Evolutionary conservation across 1,140 invertebrate species (phyloP), one percentile per base, ranked within the genome.

Genomic region (Hydropsyche tenuis): DNA sequence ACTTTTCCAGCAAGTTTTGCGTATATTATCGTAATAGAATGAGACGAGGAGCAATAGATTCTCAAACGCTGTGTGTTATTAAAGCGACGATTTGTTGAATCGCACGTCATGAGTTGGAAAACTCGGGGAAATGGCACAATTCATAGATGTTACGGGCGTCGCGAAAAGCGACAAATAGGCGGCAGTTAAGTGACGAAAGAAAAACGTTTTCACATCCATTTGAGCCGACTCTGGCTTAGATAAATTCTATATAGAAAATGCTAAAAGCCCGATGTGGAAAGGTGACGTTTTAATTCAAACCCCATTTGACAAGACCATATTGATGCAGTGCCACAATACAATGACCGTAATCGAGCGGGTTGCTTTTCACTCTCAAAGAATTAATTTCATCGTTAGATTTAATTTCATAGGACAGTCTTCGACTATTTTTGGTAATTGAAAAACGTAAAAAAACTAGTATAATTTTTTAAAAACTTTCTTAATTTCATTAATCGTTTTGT

Each of bases 61-160:
- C n/a, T n/a, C n/a, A n/a, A n/a, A n/a, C n/a, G n/a, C n/a, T n/a
- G n/a, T n/a, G n/a, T n/a, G n/a, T n/a, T n/a, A n/a, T n/a, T n/a
- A n/a, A n/a, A n/a, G n/a, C n/a, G n/a, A n/a, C n/a, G 20, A 60
- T 60, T 60, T 60, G 56, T 60, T 25, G 56, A 60, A 60, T 60
- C 56, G 25, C 56, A 60, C 56, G 56, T 60, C 56, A 60, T 60
- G 56, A 60, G 56, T 60, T 20, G 56, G 56, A 60, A 60, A 60
- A 60, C 11, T 22, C 30, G 22, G 23, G 56, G 56, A 60, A 60
- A 60, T 60, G 56, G 56, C 22, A 60, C 56, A 60, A 60, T 60
- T 60, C 56, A 60, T 60, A 60, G 56, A 60, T 9, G 56, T 25
- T 60, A 60, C 56, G 56, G 30, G 23, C 22, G 48, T 25, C 9